Evolutionary conservation across 2,113 vertebrate species (phyloP).

Genomic region (Telmatochromis brichardi): DNA sequence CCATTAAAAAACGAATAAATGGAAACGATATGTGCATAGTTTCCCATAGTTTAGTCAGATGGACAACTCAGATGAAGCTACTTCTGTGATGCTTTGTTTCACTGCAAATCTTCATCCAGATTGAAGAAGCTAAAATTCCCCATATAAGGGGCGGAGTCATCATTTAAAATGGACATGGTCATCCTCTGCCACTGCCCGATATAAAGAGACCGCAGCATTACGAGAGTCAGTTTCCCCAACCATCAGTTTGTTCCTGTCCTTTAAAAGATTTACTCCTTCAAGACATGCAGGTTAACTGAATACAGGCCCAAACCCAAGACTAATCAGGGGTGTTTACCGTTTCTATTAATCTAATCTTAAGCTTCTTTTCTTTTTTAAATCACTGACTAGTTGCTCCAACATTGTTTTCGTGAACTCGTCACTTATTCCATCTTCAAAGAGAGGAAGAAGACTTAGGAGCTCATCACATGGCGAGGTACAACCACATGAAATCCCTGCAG

Average conservation of each 20-base stretch:
- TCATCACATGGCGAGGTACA: background rate
- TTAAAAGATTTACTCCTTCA: background rate
- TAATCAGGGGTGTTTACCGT: background rate
- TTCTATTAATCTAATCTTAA: background rate
- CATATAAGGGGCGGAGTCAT: background rate
- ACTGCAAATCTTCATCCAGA: background rate
- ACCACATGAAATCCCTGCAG: background rate
- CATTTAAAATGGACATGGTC: accelerated
- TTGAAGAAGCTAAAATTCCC: background rate
- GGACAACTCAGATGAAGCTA: background rate
- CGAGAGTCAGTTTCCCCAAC: background rate
- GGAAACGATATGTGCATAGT: accelerated
- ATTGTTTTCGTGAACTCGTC: background rate
- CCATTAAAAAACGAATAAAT: background rate
- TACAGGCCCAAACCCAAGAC: background rate
- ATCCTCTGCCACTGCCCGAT: background rate
- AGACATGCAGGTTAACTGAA: background rate
- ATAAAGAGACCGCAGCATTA: background rate
- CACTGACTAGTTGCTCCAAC: background rate
- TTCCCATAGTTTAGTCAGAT: background rate
- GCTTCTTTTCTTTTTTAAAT: background rate
- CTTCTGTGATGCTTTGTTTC: background rate
- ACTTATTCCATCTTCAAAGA: background rate
- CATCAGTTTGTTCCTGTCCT: background rate
- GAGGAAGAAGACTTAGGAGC: background rate